Conservation (phyloP, 2,797 vertebrate genomes). For the Lutjanus argentimaculatus region DNA sequence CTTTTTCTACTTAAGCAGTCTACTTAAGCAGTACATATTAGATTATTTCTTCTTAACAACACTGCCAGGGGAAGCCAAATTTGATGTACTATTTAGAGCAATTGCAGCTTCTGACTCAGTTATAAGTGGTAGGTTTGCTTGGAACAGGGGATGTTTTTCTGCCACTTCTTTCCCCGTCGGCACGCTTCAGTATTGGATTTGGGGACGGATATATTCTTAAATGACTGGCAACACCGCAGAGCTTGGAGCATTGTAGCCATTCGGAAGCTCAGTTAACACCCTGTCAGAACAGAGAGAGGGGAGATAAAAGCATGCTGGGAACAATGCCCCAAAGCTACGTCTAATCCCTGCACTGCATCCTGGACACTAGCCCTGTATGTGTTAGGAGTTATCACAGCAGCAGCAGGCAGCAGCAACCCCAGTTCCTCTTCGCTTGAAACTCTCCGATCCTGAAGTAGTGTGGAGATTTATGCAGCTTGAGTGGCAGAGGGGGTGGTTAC, state of each 20-base stretch:
- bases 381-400: constrained; percentile 57
- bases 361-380: constrained; percentile 54
- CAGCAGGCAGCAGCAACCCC: constrained; percentile 50
- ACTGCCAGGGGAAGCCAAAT: too few relatives aligned
- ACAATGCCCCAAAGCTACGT: constrained; percentile 66
- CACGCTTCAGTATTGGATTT: constrained; percentile 57
- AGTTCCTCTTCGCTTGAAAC: constrained; percentile 40
- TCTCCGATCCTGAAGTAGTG: constrained; percentile 39
- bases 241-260: constrained; percentile 24
- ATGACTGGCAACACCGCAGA: constrained; percentile 40
- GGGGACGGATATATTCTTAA: constrained; percentile 52
- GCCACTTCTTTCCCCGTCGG: constrained; percentile 6
- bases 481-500: constrained; percentile 47
- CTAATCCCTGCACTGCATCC: constrained; percentile 69
- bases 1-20: too few relatives aligned
- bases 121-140: constrained; percentile 26
- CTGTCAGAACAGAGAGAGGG: constrained; percentile 59
- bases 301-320: constrained; percentile 70
- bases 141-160: constrained; percentile 1
- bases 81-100: constrained; percentile 37
- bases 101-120: constrained; percentile 35
- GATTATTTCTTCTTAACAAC: too few relatives aligned
- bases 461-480: constrained; percentile 53
- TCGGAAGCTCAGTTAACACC: constrained; percentile 56
- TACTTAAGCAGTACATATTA: too few relatives aligned